These are phyloP conservation scores for Oryctes rhinoceros DNA, from an alignment of 1,140 invertebrate genomes.

Conservation along the genomic window DNA sequence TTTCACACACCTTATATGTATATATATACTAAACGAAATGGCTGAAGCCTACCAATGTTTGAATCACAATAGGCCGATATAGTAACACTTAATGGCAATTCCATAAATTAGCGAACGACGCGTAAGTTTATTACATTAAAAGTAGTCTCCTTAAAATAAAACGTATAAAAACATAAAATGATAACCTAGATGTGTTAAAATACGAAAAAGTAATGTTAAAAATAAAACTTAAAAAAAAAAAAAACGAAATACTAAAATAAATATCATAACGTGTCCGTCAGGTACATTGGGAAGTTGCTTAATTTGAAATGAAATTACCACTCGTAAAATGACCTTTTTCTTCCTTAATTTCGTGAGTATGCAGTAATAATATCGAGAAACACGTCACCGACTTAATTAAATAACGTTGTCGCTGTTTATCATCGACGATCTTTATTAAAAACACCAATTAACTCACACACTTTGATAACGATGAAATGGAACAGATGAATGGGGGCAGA, in stretches of 20 bases:
- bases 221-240: slow-evolving; percentile 11
- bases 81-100: slow-evolving; percentile 31
- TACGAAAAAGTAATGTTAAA: slow-evolving; percentile 2
- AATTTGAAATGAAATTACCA: slow-evolving; percentile 36
- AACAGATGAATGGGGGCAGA: slow-evolving; percentile 10
- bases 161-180: slow-evolving; percentile 16
- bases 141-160: slow-evolving; percentile 15
- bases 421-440: background rate
- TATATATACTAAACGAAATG: slow-evolving; percentile 28
- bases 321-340: background rate
- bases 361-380: background rate
- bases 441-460: slow-evolving; percentile 15
- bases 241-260: slow-evolving; percentile 36
- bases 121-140: slow-evolving; percentile 12
- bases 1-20: slow-evolving; percentile 34
- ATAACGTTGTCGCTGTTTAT: background rate
- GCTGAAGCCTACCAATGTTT: slow-evolving; percentile 29
- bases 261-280: slow-evolving; percentile 38
- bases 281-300: slow-evolving; percentile 34
- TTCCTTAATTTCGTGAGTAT: background rate
- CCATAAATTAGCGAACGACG: slow-evolving; percentile 28
- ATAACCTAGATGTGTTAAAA: slow-evolving; percentile 4
- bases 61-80: slow-evolving; percentile 31
- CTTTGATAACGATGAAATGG: background rate
- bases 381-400: background rate